Conservation (phyloP, 2,888 invertebrate genomes). For the Temnothorax unifasciatus region DNA sequence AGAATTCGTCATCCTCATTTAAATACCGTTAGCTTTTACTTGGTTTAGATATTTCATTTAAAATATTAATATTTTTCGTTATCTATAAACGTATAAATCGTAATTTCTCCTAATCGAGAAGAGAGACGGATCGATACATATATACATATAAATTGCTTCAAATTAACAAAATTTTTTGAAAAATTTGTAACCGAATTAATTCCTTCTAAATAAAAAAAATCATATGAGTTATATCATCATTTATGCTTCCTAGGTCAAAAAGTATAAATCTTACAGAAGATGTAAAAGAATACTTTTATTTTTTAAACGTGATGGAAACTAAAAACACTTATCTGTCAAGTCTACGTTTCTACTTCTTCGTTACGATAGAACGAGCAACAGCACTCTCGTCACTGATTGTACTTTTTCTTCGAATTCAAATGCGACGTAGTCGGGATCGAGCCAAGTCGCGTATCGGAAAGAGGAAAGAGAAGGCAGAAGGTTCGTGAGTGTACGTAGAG, state of each 20-base stretch:
- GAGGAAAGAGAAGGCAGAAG: constrained; percentile 38
- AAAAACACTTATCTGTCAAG: constrained; percentile 8
- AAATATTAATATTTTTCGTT: neutral
- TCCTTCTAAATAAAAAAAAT: neutral
- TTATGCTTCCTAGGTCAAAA: neutral
- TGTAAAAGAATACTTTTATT: neutral
- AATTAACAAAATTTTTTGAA: neutral
- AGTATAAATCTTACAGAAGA: neutral
- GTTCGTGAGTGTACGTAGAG: constrained; percentile 79
- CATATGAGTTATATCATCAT: neutral
- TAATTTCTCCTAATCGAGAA: neutral
- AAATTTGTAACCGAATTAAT: neutral
- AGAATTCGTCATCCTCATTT: constrained; percentile 2
- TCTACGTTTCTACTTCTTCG: constrained; percentile 60
- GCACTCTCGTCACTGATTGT: constrained; percentile 60
- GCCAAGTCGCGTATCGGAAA: constrained; percentile 57
- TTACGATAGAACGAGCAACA: constrained; percentile 63
- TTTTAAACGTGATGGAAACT: neutral
- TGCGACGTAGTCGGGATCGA: constrained; percentile 68
- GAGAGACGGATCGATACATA: neutral
- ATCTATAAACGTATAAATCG: neutral
- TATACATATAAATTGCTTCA: neutral
- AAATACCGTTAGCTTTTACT: neutral
- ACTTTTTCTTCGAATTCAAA: constrained; percentile 82
- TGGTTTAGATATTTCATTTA: neutral